Evolutionary conservation across 1,140 invertebrate species (phyloP).

Genomic region (Zaprionus vittiger): DNA sequence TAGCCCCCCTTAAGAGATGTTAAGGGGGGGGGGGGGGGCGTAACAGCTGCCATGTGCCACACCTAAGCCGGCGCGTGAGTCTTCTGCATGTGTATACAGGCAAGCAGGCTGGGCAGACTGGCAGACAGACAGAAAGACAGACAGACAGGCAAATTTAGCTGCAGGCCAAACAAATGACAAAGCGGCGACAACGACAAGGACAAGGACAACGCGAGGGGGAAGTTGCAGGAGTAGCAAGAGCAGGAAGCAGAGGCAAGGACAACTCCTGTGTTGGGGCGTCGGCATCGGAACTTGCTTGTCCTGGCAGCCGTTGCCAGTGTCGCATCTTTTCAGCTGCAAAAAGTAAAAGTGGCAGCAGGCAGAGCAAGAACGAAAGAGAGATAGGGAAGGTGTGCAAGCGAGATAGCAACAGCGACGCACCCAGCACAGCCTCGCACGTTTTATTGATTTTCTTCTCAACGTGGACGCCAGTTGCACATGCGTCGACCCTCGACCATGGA

Average conservation of each 20-base stretch:
- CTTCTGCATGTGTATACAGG: slow-evolving; percentile 33
- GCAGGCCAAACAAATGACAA: slow-evolving; percentile 82
- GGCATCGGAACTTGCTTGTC: slow-evolving; percentile 72
- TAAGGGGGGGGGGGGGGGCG: neutral
- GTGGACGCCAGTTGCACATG: slow-evolving; percentile 72
- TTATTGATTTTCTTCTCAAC: slow-evolving; percentile 76
- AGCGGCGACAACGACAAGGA: slow-evolving; percentile 52
- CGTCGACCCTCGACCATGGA: slow-evolving; percentile 65
- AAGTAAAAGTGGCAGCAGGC: slow-evolving; percentile 73
- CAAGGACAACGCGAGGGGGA: neutral
- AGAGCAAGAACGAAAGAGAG: slow-evolving; percentile 9
- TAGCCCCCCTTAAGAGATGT: slow-evolving; percentile 40
- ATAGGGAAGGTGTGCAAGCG: neutral
- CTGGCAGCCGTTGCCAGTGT: slow-evolving; percentile 67
- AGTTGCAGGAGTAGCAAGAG: neutral
- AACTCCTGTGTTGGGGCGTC: slow-evolving; percentile 12
- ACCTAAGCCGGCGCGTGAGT: slow-evolving; percentile 61
- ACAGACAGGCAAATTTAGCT: slow-evolving; percentile 78
- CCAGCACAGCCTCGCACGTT: slow-evolving; percentile 71
- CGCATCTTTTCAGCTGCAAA: slow-evolving; percentile 53
- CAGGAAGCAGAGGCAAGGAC: slow-evolving; percentile 5
- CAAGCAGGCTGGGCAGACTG: slow-evolving; percentile 20
- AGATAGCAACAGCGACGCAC: slow-evolving; percentile 6
- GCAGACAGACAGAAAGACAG: slow-evolving; percentile 27
- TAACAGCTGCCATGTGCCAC: slow-evolving; percentile 77